A percentile compares a stretch with the other conserved stretches of the same genome.
These are phyloP conservation scores for Rhynchophorus ferrugineus DNA, from an alignment of 1,140 invertebrate genomes.

Conservation along the genomic window DNA sequence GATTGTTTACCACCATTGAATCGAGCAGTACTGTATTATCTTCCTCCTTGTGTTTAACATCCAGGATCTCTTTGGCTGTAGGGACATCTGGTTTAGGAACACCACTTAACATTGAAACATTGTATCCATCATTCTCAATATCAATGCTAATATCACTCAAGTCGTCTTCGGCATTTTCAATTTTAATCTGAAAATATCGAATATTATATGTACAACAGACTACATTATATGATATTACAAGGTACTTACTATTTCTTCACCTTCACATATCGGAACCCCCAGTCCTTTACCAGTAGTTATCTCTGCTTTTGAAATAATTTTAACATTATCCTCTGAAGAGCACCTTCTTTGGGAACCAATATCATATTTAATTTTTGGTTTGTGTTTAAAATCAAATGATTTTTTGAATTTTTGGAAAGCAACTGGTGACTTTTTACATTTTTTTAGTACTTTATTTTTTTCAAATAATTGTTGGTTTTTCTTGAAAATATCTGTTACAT, in stretches of 20 bases:
- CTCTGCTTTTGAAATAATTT: constrained; percentile 38
- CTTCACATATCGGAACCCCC: constrained; percentile 47
- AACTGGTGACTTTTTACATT: too few relatives aligned
- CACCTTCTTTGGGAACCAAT: constrained; percentile 16
- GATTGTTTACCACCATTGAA: too few relatives aligned
- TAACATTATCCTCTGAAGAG: constrained; percentile 35
- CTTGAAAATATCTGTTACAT: constrained; percentile 2
- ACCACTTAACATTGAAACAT: too few relatives aligned
- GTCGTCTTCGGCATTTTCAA: constrained; percentile 44
- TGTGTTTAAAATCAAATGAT: not conserved
- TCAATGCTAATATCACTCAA: constrained; percentile 52
- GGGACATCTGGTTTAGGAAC: too few relatives aligned
- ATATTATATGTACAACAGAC: too few relatives aligned
- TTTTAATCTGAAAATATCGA: constrained; percentile 25
- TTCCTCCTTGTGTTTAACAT: too few relatives aligned
- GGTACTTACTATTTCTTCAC: constrained; percentile 51
- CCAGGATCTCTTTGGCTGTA: too few relatives aligned
- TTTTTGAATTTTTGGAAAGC: constrained; percentile 6
- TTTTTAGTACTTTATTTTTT: constrained; percentile 5
- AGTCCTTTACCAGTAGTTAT: constrained; percentile 46
- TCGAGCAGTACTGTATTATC: too few relatives aligned
- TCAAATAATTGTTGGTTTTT: constrained; percentile 1
- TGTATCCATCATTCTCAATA: constrained; percentile 49
- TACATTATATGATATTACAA: constrained; percentile 2
- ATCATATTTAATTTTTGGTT: constrained; percentile 30